Conservation (phyloP, 1,140 invertebrate genomes). For the Drosophila kanapiae region DNA sequence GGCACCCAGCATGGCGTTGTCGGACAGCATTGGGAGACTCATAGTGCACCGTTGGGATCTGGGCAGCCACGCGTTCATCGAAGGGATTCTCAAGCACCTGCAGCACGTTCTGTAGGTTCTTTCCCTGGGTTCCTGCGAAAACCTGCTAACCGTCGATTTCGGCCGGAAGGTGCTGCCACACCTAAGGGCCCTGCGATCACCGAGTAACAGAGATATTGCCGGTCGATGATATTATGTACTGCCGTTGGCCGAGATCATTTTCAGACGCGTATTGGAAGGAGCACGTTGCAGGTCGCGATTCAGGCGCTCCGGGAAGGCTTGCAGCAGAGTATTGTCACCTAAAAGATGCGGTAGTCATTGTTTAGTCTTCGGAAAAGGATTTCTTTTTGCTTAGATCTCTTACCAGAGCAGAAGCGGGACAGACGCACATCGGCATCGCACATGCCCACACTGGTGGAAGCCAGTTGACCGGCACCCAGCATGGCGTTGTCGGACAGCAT, state of each 20-base stretch:
- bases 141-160: too few relatives aligned
- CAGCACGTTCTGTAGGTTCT: too few relatives aligned
- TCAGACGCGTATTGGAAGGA: slow-evolving; percentile 95
- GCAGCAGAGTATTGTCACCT: slow-evolving; percentile 92
- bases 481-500: slow-evolving; percentile 95
- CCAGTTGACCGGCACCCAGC: slow-evolving; percentile 90
- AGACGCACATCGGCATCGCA: slow-evolving; percentile 97
- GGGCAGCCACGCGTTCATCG: slow-evolving; percentile 92
- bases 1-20: too few relatives aligned
- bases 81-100: slow-evolving; percentile 93
- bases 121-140: too few relatives aligned
- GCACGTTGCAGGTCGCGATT: slow-evolving; percentile 96
- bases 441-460: slow-evolving; percentile 95
- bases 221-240: too few relatives aligned
- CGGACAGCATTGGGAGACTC: slow-evolving; percentile 98
- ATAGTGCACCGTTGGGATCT: slow-evolving; percentile 94
- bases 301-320: slow-evolving; percentile 90
- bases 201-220: too few relatives aligned
- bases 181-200: too few relatives aligned
- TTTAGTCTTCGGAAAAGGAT: neutral
- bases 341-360: neutral
- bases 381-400: slow-evolving; percentile 68
- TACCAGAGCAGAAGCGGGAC: slow-evolving; percentile 94
- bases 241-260: slow-evolving; percentile 94
- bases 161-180: too few relatives aligned